A percentile compares a stretch with the other conserved stretches of the same genome.
Evolutionary conservation across 2,113 vertebrate species (phyloP).

Genomic region (Rhabdomys dilectus): DNA sequence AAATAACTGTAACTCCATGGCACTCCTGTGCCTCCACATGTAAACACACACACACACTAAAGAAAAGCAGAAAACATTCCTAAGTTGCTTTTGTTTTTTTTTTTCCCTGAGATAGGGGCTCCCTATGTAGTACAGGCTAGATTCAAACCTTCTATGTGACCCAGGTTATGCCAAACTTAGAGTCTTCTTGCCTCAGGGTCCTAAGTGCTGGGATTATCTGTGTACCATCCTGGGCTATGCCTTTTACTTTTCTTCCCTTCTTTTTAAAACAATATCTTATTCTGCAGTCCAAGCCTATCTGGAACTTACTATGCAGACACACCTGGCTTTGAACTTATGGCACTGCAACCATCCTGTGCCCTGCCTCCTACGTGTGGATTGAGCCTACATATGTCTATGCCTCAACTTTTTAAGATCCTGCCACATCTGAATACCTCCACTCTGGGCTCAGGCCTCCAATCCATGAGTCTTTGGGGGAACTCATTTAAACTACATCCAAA

Average conservation of each 20-base stretch:
- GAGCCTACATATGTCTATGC: not conserved
- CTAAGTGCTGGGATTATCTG: not conserved
- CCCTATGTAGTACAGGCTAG: not conserved
- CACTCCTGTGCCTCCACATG: not conserved
- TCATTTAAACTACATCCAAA: not conserved
- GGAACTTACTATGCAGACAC: not conserved
- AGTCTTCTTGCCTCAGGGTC: not conserved
- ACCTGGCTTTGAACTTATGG: not conserved
- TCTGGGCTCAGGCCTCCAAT: not conserved
- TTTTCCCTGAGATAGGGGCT: not conserved
- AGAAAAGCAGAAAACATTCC: not conserved
- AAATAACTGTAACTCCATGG: too few relatives aligned
- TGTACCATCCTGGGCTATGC: not conserved
- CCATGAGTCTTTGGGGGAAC: not conserved
- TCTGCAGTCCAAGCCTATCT: not conserved
- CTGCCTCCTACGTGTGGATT: not conserved
- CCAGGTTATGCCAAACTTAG: not conserved
- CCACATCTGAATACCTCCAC: not conserved
- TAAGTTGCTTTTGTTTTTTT: not conserved
- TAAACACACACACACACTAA: not conserved
- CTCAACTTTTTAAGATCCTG: not conserved
- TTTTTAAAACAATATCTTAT: not conserved
- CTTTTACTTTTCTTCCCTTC: not conserved
- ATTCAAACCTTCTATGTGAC: not conserved
- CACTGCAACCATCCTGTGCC: not conserved